phyloP scores from a whole-genome alignment of 2,113 vertebrate species.

The Pionites leucogaster region DNA sequence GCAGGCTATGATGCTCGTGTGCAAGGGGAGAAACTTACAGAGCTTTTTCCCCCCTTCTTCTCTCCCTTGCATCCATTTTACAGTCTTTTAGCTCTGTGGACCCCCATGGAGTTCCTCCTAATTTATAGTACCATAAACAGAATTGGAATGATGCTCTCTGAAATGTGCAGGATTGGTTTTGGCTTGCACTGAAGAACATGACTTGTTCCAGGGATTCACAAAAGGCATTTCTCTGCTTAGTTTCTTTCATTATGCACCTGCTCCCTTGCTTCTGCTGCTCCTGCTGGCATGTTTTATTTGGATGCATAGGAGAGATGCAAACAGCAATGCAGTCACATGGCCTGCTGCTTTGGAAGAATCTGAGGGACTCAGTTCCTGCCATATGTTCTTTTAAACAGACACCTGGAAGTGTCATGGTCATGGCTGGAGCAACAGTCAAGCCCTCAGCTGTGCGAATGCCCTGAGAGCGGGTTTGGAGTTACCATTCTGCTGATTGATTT shows the following conservation, averaged over 20 bases:
- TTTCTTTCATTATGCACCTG: neutral
- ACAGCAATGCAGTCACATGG: neutral
- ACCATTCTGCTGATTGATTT: neutral
- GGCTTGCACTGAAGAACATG: fast-evolving
- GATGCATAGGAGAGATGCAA: neutral
- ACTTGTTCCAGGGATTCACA: neutral
- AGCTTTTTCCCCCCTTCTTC: neutral
- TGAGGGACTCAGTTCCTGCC: neutral
- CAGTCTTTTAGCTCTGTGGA: constrained; percentile 20
- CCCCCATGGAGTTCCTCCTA: neutral
- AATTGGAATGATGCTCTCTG: neutral
- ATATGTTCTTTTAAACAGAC: neutral
- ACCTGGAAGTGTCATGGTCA: neutral
- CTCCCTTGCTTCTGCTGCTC: neutral
- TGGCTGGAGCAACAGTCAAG: neutral
- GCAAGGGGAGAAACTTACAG: neutral
- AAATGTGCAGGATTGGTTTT: neutral
- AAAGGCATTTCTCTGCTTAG: neutral
- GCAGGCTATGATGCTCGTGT: neutral
- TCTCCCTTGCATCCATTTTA: constrained; percentile 7
- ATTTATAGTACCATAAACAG: neutral
- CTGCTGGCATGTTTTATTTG: neutral
- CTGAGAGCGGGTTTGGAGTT: neutral
- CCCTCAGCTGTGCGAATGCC: neutral
- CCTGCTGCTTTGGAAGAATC: neutral